Evolutionary conservation across 2,888 invertebrate species (phyloP), one percentile per base, ranked within the genome.

Genomic region (Agrilus mali): DNA sequence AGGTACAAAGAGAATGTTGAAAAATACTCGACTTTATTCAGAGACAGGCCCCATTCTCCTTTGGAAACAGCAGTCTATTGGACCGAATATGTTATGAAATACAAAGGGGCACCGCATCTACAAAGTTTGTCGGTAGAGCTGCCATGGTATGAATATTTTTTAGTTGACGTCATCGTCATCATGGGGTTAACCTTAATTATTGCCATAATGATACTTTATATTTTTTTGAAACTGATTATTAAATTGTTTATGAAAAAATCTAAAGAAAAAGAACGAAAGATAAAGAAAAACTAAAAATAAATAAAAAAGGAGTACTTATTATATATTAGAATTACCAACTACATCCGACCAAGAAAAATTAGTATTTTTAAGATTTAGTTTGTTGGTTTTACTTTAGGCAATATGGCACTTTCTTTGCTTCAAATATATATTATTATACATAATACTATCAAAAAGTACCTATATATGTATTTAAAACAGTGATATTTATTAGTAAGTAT

Each of bases 1-100:
- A 78, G 77, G 44, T 78, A 75, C 55, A 66, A 66, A 55, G 60
- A 68, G 47, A 74, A 71, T 37, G 70, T 73, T 16, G 51, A 66
- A 48, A 64, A 59, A 49, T 54, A 75, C 41, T 70, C 71, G 40
- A 65, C 67, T 36, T 65, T 72, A 46, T 78, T 74, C 58, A 60
- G 71, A 33, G 79, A 80, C 54, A 66, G 79, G 17, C 75, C 74
- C 0, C 57, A 72, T 55, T 66, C 69, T n/a, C 74, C 80, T 0
- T 52, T 79, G 46, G 75, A 79, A 20, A 74, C 73, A 17, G 75
- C 75, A 0, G 63, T 77, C 1, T 80, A 75, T 60, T 80, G 79
- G 80, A 70, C 75, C 39, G 80, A 80, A 58, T 77, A 79, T 50
- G 73, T 79, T 0, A 60, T 75, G 7, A 68, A 76, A 33, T 75